These are phyloP conservation scores for Hyperoodon ampullatus DNA, from an alignment of 2,113 vertebrate species.

Conservation along the genomic window DNA sequence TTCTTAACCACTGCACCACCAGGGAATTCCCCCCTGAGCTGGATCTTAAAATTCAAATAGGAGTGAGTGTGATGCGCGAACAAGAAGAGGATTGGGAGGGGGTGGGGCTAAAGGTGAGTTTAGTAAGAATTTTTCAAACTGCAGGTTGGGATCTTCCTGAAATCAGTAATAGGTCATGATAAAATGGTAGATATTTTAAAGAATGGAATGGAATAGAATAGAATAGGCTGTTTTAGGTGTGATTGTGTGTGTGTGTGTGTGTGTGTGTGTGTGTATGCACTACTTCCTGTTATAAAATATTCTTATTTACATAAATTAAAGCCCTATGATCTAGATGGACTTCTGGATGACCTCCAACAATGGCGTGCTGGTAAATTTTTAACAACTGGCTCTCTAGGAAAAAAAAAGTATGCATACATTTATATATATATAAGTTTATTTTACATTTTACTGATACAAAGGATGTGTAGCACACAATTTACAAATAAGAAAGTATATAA, in stretches of 20 bases:
- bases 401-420: background rate
- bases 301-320: background rate
- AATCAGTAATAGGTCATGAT: background rate
- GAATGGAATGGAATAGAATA: background rate
- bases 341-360: background rate
- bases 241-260: background rate
- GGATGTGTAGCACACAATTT: background rate
- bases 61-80: background rate
- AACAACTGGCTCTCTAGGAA: background rate
- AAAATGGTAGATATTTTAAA: background rate
- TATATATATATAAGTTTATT: background rate
- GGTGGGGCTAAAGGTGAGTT: background rate
- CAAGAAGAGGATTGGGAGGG: background rate
- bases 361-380: background rate
- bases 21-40: too few relatives aligned
- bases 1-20: too few relatives aligned
- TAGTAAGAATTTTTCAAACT: background rate
- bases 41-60: background rate
- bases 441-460: background rate
- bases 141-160: background rate
- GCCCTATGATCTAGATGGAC: background rate
- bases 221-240: background rate
- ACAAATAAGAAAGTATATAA: background rate
- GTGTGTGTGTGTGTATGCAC: background rate
- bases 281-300: background rate